Conservation (phyloP, 1,140 invertebrate genomes). For the Magallana angulata region DNA sequence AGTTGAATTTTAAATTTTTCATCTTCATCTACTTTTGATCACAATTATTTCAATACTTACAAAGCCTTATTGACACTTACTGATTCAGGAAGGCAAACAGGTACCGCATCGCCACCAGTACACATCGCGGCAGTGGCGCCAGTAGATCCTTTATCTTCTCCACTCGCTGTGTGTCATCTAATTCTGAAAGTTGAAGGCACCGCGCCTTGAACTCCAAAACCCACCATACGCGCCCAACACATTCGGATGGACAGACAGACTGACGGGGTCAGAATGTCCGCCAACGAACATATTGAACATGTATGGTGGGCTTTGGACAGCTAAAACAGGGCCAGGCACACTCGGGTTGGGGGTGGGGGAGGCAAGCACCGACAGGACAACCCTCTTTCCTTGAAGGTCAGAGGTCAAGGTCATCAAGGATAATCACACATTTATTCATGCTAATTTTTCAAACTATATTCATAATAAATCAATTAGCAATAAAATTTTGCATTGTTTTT, state of each 20-base stretch:
- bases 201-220: constrained; percentile 24
- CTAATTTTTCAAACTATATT: no score
- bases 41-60: no score
- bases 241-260: background rate
- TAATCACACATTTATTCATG: no score
- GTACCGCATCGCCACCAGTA: constrained; percentile 94
- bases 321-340: background rate
- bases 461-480: no score
- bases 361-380: background rate
- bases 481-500: no score
- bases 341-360: background rate
- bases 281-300: constrained; percentile 28
- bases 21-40: no score
- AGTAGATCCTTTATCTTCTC: constrained; percentile 85
- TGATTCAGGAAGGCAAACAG: constrained; percentile 97
- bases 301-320: constrained; percentile 31
- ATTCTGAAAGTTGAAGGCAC: constrained; percentile 64
- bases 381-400: background rate
- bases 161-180: constrained; percentile 71
- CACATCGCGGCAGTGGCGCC: constrained; percentile 87
- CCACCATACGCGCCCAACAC: constrained; percentile 1
- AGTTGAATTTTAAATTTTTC: no score
- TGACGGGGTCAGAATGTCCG: background rate
- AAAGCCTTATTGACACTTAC: constrained; percentile 82
- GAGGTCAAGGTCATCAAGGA: background rate